Base-by-base conservation (phyloP, 2,888 invertebrate genomes). In the Sinohyriopsis cumingii region DNA sequence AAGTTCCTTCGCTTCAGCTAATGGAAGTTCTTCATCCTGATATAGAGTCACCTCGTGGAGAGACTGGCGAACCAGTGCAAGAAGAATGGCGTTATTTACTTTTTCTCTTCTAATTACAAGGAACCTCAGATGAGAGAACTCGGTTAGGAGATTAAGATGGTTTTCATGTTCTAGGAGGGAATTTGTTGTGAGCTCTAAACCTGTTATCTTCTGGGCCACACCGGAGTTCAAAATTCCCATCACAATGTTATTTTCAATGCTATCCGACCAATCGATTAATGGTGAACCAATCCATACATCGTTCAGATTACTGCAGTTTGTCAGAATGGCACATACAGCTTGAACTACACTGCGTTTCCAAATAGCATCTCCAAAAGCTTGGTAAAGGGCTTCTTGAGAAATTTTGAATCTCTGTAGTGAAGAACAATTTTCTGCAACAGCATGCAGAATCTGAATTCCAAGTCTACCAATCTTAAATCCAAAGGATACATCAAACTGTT, bases 1-100 rank as follows among this genome's bases (percentile, higher is more conserved):
- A 5, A 82, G 65, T 54, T 82, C 79, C 54, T 75, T 66, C 19
- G 78, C 68, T 63, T 79, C 77, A 4, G 68, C 62, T 15, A 76
- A 65, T 20, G 79, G 68, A 15, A 82, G 68, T 66, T 82, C 82
- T 59, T 82, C 82, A 68, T 81, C 81, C 56, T 82, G 82, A 68
- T 76, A 75, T 19, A 81, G 54, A 18, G 75, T 77, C 6, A 82
- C 65, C 65, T 82, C 82, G 55, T 76, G 61, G 20, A 82, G 73
- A 33, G 71, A 65, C 59, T 72, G 67, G 18, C 68, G 59, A 6
- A 81, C 77, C 24, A 81, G 67, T 28, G 59, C 28, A 61, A 80
- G 68, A 3, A 82, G 59, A 55, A 82, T 73, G 6, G 75, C 75
- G 68, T 81, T 73, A 57, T 79, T 82, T 5, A 82, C 70, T 63